Evolutionary conservation across 2,113 vertebrate species (phyloP).

Genomic region (Ginglymostoma cirratum): DNA sequence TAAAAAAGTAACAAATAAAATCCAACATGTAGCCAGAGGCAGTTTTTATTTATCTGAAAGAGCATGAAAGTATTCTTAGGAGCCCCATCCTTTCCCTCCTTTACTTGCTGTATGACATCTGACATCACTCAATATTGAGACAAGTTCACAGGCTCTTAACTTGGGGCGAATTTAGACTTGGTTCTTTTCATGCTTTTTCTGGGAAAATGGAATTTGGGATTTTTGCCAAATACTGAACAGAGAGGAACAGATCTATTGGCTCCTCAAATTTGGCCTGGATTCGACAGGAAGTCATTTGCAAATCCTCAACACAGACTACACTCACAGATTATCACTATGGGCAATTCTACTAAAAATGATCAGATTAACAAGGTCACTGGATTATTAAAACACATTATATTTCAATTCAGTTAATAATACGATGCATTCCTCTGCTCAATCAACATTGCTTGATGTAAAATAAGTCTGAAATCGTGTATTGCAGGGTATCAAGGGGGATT

Average conservation of each 20-base stretch:
- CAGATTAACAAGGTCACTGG: neutral
- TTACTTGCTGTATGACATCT: too few relatives aligned
- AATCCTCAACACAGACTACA: neutral
- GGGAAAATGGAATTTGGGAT: neutral
- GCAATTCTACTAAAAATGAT: neutral
- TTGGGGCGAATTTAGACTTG: neutral
- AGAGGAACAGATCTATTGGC: neutral
- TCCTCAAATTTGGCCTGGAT: neutral
- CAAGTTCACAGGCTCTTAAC: neutral
- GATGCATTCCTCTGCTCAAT: neutral
- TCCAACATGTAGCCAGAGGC: too few relatives aligned
- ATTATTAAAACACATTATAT: neutral
- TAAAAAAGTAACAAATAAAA: too few relatives aligned
- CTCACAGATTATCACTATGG: neutral
- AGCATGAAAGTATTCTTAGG: too few relatives aligned
- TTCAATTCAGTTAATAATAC: neutral
- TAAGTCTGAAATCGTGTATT: neutral
- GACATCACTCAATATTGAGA: too few relatives aligned
- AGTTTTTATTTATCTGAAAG: too few relatives aligned
- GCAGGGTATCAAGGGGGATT: neutral
- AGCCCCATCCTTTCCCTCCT: too few relatives aligned
- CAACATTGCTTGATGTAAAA: neutral
- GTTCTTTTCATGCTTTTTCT: neutral
- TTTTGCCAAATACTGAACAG: neutral
- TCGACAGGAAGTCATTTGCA: neutral